phyloP scores from a whole-genome alignment of 2,113 vertebrate genomes.

The Euleptes europaea region DNA sequence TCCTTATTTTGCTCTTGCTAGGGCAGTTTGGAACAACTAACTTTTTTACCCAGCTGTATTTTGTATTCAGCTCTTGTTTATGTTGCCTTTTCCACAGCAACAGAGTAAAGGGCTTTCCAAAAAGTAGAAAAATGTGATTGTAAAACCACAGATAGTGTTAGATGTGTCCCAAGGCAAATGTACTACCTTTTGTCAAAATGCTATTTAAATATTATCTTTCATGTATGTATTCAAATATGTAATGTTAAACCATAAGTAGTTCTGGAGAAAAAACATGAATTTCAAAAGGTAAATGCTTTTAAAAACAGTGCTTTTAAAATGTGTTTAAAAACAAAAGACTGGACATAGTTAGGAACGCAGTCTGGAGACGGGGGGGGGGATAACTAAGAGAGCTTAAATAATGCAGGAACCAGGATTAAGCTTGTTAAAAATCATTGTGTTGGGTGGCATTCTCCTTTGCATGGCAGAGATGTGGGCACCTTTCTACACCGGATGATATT shows the following conservation, averaged over 20 bases:
- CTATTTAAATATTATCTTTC: background rate
- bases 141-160: constrained; percentile 3
- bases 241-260: background rate
- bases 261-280: background rate
- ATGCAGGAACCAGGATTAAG: too few relatives aligned
- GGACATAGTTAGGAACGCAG: background rate
- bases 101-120: background rate
- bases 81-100: constrained; percentile 14
- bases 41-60: background rate
- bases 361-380: too few relatives aligned
- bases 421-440: background rate
- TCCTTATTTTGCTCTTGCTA: background rate
- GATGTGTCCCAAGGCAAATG: background rate
- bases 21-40: background rate
- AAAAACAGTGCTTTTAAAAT: too few relatives aligned
- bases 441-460: background rate
- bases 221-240: background rate
- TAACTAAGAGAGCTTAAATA: too few relatives aligned
- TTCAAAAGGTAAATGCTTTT: background rate
- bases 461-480: background rate
- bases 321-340: background rate
- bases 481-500: too few relatives aligned
- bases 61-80: background rate
- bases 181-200: background rate
- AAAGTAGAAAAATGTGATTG: background rate